Conservation (phyloP, 2,888 invertebrate genomes). For the Eupelmus urozonus region DNA sequence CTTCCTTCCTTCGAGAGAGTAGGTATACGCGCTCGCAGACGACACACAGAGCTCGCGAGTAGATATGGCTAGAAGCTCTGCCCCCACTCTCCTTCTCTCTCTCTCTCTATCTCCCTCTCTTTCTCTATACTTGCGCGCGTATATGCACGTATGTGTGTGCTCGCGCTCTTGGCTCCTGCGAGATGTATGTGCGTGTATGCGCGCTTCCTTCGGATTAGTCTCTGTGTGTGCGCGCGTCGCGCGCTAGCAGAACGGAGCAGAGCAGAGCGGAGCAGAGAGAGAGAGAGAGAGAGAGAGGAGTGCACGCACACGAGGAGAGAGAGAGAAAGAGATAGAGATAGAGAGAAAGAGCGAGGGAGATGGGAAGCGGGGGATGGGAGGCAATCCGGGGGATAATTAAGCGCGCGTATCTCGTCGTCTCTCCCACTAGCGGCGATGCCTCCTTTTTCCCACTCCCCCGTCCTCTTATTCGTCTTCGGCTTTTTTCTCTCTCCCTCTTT, state of each 20-base stretch:
- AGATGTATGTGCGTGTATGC: background rate
- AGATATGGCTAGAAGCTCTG: constrained; percentile 16
- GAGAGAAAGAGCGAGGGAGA: too few species aligned
- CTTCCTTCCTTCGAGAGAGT: too few species aligned
- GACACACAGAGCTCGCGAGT: constrained; percentile 22
- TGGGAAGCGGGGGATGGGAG: constrained; percentile 14
- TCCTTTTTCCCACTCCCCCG: constrained; percentile 58
- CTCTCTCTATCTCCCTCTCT: background rate
- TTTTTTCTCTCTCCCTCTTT: constrained; percentile 54
- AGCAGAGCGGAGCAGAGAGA: too few species aligned
- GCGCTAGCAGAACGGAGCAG: constrained; percentile 46
- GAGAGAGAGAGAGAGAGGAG: background rate
- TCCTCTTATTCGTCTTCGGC: constrained; percentile 53
- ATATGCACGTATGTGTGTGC: background rate
- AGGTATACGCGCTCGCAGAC: background rate
- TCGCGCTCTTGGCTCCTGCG: background rate
- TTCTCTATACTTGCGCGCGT: background rate
- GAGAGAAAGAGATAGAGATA: constrained; percentile 63
- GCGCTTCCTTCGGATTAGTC: too few species aligned
- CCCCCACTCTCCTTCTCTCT: constrained; percentile 17
- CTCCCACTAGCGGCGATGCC: constrained; percentile 56
- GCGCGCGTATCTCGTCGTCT: constrained; percentile 71
- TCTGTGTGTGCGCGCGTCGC: constrained; percentile 1
- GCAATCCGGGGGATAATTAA: constrained; percentile 73
- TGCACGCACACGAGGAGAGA: background rate